Evolutionary conservation across 2,888 invertebrate genomes (phyloP).

Genomic region (Ametastegia equiseti): DNA sequence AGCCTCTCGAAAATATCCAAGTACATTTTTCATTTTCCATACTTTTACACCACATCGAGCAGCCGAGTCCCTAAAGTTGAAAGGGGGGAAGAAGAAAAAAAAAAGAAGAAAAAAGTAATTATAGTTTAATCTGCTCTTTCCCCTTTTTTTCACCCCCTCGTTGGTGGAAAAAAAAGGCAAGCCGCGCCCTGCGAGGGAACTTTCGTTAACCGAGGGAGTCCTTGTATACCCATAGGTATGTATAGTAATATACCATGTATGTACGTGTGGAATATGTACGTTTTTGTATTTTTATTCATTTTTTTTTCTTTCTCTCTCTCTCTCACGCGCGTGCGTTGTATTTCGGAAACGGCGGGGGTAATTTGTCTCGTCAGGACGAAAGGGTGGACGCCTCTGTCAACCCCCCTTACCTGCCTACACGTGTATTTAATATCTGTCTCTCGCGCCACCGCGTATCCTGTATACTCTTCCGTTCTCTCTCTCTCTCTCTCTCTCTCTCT

Average conservation of each 20-base stretch:
- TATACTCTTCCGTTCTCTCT: background rate
- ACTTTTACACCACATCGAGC: background rate
- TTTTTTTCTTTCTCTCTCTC: background rate
- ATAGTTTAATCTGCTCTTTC: background rate
- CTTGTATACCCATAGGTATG: background rate
- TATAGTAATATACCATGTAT: no score
- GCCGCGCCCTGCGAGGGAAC: background rate
- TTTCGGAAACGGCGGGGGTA: background rate
- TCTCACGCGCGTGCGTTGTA: background rate
- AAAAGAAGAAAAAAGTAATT: background rate
- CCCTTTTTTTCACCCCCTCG: background rate
- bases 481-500: background rate
- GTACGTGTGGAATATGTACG: no score
- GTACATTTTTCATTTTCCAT: background rate
- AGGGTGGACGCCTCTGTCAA: background rate
- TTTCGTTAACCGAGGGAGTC: background rate
- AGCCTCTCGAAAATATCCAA: no score
- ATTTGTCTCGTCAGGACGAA: constrained; percentile 6
- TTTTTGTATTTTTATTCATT: background rate
- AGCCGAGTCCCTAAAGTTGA: background rate
- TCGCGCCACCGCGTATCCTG: background rate
- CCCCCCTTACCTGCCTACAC: background rate
- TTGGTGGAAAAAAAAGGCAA: background rate
- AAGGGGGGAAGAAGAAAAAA: background rate
- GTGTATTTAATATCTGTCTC: constrained; percentile 40